A percentile compares a stretch with the other conserved stretches of the same genome.
These are phyloP conservation scores for Centruroides vittatus DNA, from an alignment of 1,140 invertebrate genomes.

Conservation along the genomic window DNA sequence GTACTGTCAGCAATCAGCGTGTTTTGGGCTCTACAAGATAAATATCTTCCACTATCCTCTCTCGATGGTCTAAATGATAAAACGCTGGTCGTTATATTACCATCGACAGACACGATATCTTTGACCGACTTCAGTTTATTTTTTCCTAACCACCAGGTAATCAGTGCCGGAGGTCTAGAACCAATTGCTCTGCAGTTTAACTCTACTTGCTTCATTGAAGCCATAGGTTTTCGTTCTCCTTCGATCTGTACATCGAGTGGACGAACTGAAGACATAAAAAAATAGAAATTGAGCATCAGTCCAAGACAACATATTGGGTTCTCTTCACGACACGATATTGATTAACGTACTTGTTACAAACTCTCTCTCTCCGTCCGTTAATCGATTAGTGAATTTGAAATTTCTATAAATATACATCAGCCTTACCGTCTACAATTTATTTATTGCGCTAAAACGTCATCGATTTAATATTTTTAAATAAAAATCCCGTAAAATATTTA, in stretches of 20 bases:
- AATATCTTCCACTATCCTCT: constrained; percentile 36
- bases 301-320: too few species aligned
- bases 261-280: constrained; percentile 50
- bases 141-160: constrained; percentile 69
- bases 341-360: too few species aligned
- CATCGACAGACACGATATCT: neutral
- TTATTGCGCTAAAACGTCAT: too few species aligned
- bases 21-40: constrained; percentile 64
- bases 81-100: constrained; percentile 1
- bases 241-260: constrained; percentile 66
- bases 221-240: constrained; percentile 62
- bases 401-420: too few species aligned
- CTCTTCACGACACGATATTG: too few species aligned
- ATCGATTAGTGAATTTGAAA: too few species aligned
- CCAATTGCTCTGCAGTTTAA: constrained; percentile 67
- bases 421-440: too few species aligned
- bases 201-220: constrained; percentile 64
- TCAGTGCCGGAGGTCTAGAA: constrained; percentile 61
- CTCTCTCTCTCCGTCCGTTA: too few species aligned
- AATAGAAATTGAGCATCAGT: neutral
- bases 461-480: too few species aligned
- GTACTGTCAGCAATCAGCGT: constrained; percentile 53
- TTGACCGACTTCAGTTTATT: constrained; percentile 33
- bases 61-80: constrained; percentile 2
- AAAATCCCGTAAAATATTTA: too few species aligned